A percentile compares a stretch with the other conserved stretches of the same genome.
Conservation (phyloP, 2,113 vertebrate genomes). For the Emydura subglobosa region DNA sequence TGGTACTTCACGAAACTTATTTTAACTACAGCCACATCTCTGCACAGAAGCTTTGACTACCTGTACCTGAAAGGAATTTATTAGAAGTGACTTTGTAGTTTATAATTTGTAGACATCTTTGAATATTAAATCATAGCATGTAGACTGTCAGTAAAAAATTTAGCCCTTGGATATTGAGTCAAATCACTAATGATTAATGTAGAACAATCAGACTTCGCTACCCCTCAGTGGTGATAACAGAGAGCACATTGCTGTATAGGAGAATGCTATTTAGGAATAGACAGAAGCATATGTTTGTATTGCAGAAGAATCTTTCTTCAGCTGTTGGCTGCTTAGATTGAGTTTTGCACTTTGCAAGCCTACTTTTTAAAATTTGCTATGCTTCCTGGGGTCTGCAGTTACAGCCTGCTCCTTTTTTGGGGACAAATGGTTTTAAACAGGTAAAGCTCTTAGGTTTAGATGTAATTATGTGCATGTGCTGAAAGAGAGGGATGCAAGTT, state of each 20-base stretch:
- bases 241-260: background rate
- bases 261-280: background rate
- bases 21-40: background rate
- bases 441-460: background rate
- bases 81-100: background rate
- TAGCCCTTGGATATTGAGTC: slow-evolving; percentile 33
- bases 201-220: background rate
- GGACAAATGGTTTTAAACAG: background rate
- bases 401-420: background rate
- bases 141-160: background rate
- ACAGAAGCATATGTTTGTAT: rapidly evolving
- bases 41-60: background rate
- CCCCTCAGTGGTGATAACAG: background rate
- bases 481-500: background rate
- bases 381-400: background rate
- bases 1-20: background rate
- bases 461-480: background rate
- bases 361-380: background rate
- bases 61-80: background rate
- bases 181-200: slow-evolving; percentile 5
- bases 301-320: background rate
- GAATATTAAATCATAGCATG: background rate
- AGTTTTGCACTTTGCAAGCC: background rate
- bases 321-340: background rate
- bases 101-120: background rate